Percentiles rank a stretch among this genome's conserved stretches.
These are phyloP conservation scores for Tautogolabrus adspersus DNA, from an alignment of 2,113 vertebrate species.

Conservation along the genomic window DNA sequence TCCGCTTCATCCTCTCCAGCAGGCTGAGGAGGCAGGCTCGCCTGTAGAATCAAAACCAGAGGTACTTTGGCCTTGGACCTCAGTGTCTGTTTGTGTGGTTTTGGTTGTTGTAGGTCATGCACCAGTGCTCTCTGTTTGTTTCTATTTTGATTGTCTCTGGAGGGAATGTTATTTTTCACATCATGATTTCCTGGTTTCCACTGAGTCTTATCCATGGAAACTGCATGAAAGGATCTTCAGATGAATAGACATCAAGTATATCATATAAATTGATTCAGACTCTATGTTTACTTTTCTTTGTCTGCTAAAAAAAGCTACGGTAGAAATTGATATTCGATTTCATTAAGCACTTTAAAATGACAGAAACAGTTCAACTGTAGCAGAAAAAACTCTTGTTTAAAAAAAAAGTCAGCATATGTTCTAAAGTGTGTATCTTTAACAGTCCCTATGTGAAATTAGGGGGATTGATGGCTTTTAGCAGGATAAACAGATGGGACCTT, in stretches of 20 bases:
- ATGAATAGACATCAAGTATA: constrained; percentile 33
- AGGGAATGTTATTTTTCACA: constrained; percentile 44
- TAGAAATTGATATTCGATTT: neutral
- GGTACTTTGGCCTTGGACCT: constrained; percentile 81
- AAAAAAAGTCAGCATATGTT: constrained; percentile 5
- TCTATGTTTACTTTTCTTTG: constrained; percentile 12
- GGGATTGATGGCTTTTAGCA: constrained; percentile 41
- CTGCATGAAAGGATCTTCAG: constrained; percentile 37
- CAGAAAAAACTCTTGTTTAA: neutral
- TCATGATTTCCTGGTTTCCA: constrained; percentile 46
- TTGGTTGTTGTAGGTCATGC: constrained; percentile 53
- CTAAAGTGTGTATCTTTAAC: constrained; percentile 7
- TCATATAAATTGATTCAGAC: constrained; percentile 22
- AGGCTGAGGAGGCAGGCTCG: constrained; percentile 83
- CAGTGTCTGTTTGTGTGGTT: constrained; percentile 56
- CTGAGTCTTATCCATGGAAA: constrained; percentile 41
- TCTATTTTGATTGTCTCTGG: constrained; percentile 29
- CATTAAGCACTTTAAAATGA: neutral
- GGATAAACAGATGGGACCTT: constrained; percentile 49
- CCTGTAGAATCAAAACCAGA: constrained; percentile 83
- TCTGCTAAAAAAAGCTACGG: neutral
- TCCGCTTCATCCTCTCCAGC: constrained; percentile 48
- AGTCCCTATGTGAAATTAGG: constrained; percentile 33
- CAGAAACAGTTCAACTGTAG: neutral
- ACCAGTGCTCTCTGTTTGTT: constrained; percentile 24